Base-by-base conservation (phyloP, 2,797 vertebrate species). In the Salmo trutta region DNA sequence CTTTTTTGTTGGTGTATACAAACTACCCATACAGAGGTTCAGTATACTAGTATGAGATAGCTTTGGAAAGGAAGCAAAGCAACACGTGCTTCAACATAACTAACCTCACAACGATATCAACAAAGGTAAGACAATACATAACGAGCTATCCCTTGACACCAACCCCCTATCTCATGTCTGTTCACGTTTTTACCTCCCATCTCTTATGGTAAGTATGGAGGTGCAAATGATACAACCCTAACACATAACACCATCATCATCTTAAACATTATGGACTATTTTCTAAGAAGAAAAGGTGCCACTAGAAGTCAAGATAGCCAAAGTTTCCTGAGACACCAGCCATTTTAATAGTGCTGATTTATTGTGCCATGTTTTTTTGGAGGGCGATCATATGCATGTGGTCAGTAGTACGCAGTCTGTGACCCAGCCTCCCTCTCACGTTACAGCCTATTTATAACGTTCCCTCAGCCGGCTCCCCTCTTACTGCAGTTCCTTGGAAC, bases 361-460 rank as follows among this genome's bases (percentile, higher is more conserved):
- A 93, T 93, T 90, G 87, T 85, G 88, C 90, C 83, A 86, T 85
- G 91, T 91, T 93, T 94, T 94, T 96, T 94, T 91, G 95, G 95
- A 95, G 95, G 93, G 91, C 88, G 95, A 91, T 95, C 89, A 85
- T 91, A 95, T 90, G 95, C 94, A 92, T 96, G 96, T 96, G 96
- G 96, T 97, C 96, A 96, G 95, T 93, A 92, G 95, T 76, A 47
- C 41, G 88, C 94, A 93, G 95, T 88, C 91, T 93, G 91, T 96
- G 94, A 97, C 95, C 97, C 98, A 96, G 96, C 98, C 98, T 97
- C 96, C 97, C 90, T 96, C 98, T 99, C 98, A 98, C 94, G 87
- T 99, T 99, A 98, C 97, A 97, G 93, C 94, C 97, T 98, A 98
- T 99, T 99, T 99, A 99, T 99, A 99, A 96, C 97, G 95, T 96